A percentile compares a stretch with the other conserved stretches of the same genome.
phyloP scores from a whole-genome alignment of 2,888 invertebrate species.

The Meghimatium bilineatum region DNA sequence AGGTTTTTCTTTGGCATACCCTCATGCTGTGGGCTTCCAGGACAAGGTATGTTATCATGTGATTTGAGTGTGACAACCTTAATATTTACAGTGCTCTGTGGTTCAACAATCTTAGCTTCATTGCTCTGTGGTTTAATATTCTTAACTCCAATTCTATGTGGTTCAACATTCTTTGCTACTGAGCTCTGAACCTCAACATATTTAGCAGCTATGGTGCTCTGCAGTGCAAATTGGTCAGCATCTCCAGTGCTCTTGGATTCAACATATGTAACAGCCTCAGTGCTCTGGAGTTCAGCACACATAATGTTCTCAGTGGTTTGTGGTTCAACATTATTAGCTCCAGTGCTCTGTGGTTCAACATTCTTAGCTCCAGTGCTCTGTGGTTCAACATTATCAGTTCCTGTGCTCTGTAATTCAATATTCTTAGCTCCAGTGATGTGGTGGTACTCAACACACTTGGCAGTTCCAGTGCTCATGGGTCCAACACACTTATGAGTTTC shows the following conservation, averaged over 20 bases:
- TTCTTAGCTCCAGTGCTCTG: too few relatives aligned
- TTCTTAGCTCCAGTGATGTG: background rate
- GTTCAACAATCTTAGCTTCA: background rate
- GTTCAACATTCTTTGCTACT: too few relatives aligned
- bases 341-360: too few relatives aligned
- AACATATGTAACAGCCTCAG: background rate
- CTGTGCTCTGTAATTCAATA: background rate
- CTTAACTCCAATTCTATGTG: too few relatives aligned
- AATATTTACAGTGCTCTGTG: background rate
- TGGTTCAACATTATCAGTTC: too few relatives aligned
- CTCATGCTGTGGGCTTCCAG: background rate
- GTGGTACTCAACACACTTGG: background rate
- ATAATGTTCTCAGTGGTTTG: too few relatives aligned
- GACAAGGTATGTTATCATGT: background rate
- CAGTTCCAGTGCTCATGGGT: too few relatives aligned
- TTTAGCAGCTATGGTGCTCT: background rate
- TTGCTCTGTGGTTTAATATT: too few relatives aligned
- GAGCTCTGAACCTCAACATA: background rate
- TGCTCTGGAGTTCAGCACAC: background rate
- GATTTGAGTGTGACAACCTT: background rate
- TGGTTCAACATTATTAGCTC: too few relatives aligned
- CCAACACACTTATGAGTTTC: too few relatives aligned
- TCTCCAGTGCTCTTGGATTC: too few relatives aligned
- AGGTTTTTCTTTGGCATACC: background rate
- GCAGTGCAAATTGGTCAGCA: background rate